Percentiles rank a stretch among this genome's conserved stretches.
These are phyloP conservation scores for Psittacula cyanocephala DNA, from an alignment of 2,113 vertebrate species.

Conservation along the genomic window DNA sequence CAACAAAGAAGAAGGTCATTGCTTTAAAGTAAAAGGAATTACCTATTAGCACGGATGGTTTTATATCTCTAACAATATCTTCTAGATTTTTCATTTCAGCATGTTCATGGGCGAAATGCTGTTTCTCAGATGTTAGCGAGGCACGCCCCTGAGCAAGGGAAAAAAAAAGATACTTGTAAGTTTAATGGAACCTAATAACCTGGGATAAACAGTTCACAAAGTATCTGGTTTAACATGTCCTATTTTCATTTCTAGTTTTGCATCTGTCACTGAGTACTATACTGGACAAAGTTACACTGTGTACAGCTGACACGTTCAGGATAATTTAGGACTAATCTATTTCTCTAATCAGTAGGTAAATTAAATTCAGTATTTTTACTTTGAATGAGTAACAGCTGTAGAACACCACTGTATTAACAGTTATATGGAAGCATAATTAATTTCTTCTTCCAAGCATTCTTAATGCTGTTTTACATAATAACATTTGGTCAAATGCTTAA, in stretches of 20 bases:
- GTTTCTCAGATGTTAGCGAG: constrained; percentile 88
- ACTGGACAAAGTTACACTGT: neutral
- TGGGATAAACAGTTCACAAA: neutral
- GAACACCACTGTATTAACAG: neutral
- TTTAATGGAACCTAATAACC: neutral
- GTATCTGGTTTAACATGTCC: neutral
- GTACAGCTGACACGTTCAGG: neutral
- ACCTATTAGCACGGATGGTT: constrained; percentile 94
- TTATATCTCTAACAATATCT: constrained; percentile 86
- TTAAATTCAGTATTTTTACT: neutral
- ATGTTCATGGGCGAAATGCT: constrained; percentile 89
- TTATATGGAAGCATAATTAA: neutral
- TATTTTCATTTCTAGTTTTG: neutral
- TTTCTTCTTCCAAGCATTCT: neutral
- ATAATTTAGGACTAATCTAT: neutral
- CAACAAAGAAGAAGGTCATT: neutral
- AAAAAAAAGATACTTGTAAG: neutral
- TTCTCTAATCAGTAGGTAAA: neutral
- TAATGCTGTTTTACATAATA: neutral
- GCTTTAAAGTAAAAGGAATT: constrained; percentile 38
- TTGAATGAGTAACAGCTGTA: neutral
- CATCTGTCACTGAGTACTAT: neutral
- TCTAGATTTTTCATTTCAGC: constrained; percentile 85
- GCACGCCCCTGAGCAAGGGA: constrained; percentile 80
- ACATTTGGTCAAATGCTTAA: neutral